Conservation (phyloP, 2,888 invertebrate genomes). For the Drosophila mettleri region DNA sequence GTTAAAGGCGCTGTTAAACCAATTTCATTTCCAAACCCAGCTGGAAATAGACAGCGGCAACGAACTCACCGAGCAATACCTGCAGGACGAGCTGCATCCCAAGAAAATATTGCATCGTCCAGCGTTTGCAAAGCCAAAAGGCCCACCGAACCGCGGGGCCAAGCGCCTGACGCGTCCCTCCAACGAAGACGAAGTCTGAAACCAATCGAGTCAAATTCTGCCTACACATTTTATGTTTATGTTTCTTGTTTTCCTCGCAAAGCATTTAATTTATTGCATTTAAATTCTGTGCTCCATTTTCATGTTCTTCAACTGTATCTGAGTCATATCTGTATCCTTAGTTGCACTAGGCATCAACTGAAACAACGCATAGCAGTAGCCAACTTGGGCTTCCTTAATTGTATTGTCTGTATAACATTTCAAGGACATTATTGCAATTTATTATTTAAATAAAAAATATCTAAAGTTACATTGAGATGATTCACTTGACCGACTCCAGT, state of each 20-base stretch:
- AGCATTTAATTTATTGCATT: conserved; percentile 76
- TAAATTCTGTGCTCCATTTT: conserved; percentile 47
- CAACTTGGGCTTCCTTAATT: conserved; percentile 70
- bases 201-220: conserved; percentile 51
- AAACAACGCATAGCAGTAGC: conserved; percentile 71
- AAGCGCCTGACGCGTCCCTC: conserved; percentile 91
- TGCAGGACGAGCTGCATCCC: conserved; percentile 97
- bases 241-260: conserved; percentile 46
- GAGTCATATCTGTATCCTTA: conserved; percentile 59
- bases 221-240: conserved; percentile 4
- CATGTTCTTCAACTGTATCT: conserved; percentile 42
- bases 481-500: conserved; percentile 76
- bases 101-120: conserved; percentile 94
- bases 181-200: conserved; percentile 80
- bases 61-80: conserved; percentile 95
- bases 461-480: conserved; percentile 32
- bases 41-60: conserved; percentile 95
- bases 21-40: conserved; percentile 86
- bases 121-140: conserved; percentile 98
- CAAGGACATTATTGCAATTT: conserved; percentile 77
- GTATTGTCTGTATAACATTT: conserved; percentile 53
- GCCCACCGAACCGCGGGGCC: conserved; percentile 96
- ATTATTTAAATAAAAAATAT: conserved; percentile 68
- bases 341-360: conserved; percentile 64
- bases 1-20: neutral